Evolutionary conservation across 2,888 invertebrate genomes (phyloP).

Genomic region (Neocrepidodera transversa): DNA sequence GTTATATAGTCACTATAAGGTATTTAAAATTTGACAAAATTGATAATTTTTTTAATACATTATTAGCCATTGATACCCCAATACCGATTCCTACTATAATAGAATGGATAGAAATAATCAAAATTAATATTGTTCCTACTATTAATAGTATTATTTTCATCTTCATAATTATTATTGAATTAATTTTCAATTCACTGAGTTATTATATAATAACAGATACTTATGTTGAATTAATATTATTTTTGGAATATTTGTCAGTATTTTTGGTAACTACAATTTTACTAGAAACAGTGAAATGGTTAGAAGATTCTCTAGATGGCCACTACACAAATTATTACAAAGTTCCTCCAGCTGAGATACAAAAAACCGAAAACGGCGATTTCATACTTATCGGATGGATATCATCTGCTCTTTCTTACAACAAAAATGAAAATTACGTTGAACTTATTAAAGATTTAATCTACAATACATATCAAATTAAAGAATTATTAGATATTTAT

Average conservation of each 20-base stretch:
- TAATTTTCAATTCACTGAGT: neutral
- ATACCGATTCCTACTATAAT: neutral
- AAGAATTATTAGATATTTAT: slow-evolving; percentile 19
- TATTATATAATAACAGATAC: slow-evolving; percentile 2
- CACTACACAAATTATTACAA: slow-evolving; percentile 28
- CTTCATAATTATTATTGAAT: neutral
- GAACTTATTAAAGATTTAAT: slow-evolving; percentile 8
- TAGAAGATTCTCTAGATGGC: slow-evolving; percentile 11
- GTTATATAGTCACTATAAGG: slow-evolving; percentile 13
- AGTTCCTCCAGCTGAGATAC: slow-evolving; percentile 30
- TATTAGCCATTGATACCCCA: slow-evolving; percentile 8
- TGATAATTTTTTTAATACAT: slow-evolving; percentile 4
- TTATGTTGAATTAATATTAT: slow-evolving; percentile 23
- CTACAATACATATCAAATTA: neutral
- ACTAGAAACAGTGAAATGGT: neutral
- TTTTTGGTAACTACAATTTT: slow-evolving; percentile 15
- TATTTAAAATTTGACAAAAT: slow-evolving; percentile 21
- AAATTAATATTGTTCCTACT: neutral
- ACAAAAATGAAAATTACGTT: slow-evolving; percentile 16
- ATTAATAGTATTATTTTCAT: neutral
- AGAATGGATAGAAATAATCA: neutral
- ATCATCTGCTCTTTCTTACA: slow-evolving; percentile 13
- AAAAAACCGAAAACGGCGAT: slow-evolving; percentile 28
- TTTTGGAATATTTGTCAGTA: slow-evolving; percentile 22
- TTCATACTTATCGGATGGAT: slow-evolving; percentile 34